phyloP scores from a whole-genome alignment of 2,888 invertebrate genomes.

The Lasiommata megera region DNA sequence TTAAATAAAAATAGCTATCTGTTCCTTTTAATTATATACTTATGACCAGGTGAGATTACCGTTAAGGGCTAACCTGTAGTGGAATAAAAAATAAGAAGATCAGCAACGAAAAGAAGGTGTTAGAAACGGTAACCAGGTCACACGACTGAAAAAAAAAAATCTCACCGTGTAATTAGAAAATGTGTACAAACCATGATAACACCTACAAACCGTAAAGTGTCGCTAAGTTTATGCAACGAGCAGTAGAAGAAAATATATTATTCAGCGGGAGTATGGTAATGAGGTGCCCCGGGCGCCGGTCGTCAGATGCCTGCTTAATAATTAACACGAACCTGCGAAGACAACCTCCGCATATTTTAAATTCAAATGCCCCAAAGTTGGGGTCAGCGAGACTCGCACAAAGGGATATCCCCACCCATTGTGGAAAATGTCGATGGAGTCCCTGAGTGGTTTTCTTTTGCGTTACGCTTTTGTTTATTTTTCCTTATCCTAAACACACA shows the following conservation, averaged over 20 bases:
- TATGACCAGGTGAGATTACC: too few relatives aligned
- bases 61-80: too few relatives aligned
- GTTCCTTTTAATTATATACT: too few relatives aligned
- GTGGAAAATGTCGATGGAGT: slow-evolving; percentile 28
- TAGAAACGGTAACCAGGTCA: too few relatives aligned
- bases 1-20: too few relatives aligned
- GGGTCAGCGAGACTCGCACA: slow-evolving; percentile 40
- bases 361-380: slow-evolving; percentile 63
- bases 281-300: slow-evolving; percentile 33
- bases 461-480: slow-evolving; percentile 34
- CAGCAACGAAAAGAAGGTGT: too few relatives aligned
- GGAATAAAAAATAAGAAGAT: too few relatives aligned
- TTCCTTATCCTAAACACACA: slow-evolving; percentile 41
- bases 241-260: slow-evolving; percentile 16
- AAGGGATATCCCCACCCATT: slow-evolving; percentile 29
- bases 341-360: slow-evolving; percentile 67
- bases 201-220: not conserved
- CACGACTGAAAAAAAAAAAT: too few relatives aligned
- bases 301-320: slow-evolving; percentile 66
- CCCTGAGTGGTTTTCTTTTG: slow-evolving; percentile 33
- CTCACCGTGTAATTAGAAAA: not conserved
- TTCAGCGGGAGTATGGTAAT: slow-evolving; percentile 37
- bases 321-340: slow-evolving; percentile 60
- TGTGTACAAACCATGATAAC: not conserved
- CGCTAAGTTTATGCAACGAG: not conserved